Evolutionary conservation across 1,140 invertebrate genomes (phyloP).

Genomic region (Neuroterus valhalla): DNA sequence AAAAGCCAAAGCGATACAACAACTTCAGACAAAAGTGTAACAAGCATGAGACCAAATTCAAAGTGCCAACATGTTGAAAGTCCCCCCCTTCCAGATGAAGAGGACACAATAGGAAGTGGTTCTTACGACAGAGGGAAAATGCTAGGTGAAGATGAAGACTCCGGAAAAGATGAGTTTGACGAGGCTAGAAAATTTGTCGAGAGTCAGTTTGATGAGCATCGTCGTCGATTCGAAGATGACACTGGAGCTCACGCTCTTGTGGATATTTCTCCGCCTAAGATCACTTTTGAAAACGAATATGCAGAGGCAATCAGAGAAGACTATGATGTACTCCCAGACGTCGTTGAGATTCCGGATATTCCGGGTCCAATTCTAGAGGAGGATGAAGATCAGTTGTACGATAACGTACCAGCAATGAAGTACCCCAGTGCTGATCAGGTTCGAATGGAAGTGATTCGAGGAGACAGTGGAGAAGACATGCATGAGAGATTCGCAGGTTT

Average conservation of each 20-base stretch:
- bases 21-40: conserved; percentile 69
- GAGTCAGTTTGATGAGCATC: conserved; percentile 65
- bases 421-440: conserved; percentile 65
- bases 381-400: conserved; percentile 69
- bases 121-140: conserved; percentile 37
- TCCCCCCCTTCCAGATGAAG: conserved; percentile 37
- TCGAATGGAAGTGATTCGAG: conserved; percentile 64
- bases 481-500: conserved; percentile 69
- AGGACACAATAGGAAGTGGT: conserved; percentile 17
- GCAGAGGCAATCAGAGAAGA: conserved; percentile 65
- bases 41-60: conserved; percentile 68
- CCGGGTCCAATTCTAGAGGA: conserved; percentile 68
- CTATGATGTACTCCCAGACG: conserved; percentile 57
- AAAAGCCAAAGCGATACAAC: conserved; percentile 72
- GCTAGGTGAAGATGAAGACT: conserved; percentile 37
- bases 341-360: conserved; percentile 57
- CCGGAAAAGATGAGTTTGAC: conserved; percentile 58
- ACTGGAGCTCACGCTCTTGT: conserved; percentile 27
- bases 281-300: conserved; percentile 64
- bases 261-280: conserved; percentile 62
- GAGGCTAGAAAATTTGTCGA: conserved; percentile 68
- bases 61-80: conserved; percentile 60
- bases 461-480: conserved; percentile 70
- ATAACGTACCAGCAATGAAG: conserved; percentile 71
- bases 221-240: conserved; percentile 54